Percentiles rank a stretch among this genome's conserved stretches.
Conservation (phyloP, 2,888 invertebrate species). For the Drosophila niveifrons region DNA sequence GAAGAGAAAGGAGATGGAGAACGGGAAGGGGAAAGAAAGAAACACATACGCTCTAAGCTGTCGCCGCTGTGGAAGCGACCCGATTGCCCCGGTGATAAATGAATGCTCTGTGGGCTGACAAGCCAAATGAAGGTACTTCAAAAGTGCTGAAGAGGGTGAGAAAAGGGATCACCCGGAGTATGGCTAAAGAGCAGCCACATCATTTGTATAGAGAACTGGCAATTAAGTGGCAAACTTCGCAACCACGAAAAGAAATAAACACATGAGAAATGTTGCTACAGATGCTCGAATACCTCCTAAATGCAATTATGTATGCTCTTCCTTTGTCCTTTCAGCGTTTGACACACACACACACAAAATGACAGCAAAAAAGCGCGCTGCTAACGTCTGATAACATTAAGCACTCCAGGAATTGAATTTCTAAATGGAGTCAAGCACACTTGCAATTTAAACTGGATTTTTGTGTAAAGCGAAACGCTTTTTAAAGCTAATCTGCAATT, state of each 20-base stretch:
- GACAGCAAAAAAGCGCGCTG: neutral
- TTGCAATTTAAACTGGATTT: neutral
- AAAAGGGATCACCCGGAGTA: conserved; percentile 10
- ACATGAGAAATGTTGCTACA: conserved; percentile 34
- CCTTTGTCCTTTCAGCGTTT: neutral
- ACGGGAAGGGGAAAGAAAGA: neutral
- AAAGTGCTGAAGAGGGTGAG: conserved; percentile 13
- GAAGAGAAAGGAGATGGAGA: conserved; percentile 4
- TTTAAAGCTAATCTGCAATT: neutral
- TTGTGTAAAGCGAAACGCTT: neutral
- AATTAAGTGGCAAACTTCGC: conserved; percentile 57
- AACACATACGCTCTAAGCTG: conserved; percentile 46
- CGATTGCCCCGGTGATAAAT: conserved; percentile 68
- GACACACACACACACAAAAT: neutral
- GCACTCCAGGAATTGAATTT: neutral
- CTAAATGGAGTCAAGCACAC: conserved; percentile 5
- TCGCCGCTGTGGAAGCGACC: conserved; percentile 14
- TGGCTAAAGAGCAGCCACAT: conserved; percentile 43
- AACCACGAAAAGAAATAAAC: conserved; percentile 15
- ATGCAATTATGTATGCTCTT: conserved; percentile 14
- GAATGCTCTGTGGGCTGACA: conserved; percentile 65
- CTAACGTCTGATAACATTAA: conserved; percentile 12
- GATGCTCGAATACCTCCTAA: conserved; percentile 21
- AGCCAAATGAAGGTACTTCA: conserved; percentile 72
- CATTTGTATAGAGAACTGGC: conserved; percentile 62